Evolutionary conservation across 2,797 vertebrate genomes (phyloP).

Genomic region (Acomys russatus): DNA sequence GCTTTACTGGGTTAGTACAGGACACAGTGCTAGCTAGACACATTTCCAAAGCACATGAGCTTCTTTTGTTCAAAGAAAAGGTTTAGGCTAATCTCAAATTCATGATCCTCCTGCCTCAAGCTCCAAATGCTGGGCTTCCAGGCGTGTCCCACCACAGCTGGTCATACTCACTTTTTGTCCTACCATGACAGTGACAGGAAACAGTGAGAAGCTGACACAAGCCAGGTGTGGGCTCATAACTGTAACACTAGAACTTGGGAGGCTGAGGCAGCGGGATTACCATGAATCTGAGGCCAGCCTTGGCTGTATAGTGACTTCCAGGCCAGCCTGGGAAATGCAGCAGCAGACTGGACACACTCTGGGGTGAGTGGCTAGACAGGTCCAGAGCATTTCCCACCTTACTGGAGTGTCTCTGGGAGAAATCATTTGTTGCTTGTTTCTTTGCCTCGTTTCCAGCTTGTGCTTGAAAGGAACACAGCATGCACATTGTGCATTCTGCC

Average conservation of each 20-base stretch:
- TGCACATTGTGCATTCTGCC: neutral
- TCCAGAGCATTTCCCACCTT: neutral
- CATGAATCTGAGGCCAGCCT: neutral
- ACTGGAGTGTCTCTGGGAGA: neutral
- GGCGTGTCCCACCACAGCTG: neutral
- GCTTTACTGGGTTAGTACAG: neutral
- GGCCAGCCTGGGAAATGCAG: neutral
- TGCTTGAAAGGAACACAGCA: neutral
- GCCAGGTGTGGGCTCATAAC: neutral
- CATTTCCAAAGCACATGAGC: neutral
- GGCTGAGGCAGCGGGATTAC: neutral
- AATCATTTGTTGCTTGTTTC: neutral
- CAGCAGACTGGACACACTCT: neutral
- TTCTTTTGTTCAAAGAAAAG: neutral
- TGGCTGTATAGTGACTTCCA: neutral
- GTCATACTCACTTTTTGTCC: neutral
- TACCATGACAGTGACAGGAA: neutral
- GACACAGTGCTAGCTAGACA: neutral
- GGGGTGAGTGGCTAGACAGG: neutral
- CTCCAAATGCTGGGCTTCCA: neutral
- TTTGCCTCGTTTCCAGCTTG: no score
- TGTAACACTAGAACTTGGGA: neutral
- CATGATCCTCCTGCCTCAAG: neutral
- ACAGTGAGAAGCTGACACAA: neutral
- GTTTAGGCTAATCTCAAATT: neutral